Evolutionary conservation across 2,888 invertebrate genomes (phyloP).

Genomic region (Cephus pygmeus): DNA sequence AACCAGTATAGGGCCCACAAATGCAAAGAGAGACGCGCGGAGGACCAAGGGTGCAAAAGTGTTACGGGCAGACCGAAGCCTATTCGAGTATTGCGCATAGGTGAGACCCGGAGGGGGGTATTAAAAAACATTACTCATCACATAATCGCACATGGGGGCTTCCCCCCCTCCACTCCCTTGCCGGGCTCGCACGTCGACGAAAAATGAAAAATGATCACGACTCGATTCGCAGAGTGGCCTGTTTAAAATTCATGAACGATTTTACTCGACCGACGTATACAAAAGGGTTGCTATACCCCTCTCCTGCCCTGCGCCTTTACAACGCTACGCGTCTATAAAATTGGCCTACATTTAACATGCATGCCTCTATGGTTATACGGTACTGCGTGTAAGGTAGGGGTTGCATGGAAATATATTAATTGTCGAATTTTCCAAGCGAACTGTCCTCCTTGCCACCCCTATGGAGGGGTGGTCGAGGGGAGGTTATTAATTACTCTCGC

Average conservation of each 20-base stretch:
- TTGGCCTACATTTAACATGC: constrained; percentile 34
- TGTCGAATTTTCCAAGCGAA: constrained; percentile 55
- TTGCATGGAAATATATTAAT: constrained; percentile 53
- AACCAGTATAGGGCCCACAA: constrained; percentile 18
- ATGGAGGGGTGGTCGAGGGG: neutral
- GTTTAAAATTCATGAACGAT: constrained; percentile 66
- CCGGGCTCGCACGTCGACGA: constrained; percentile 38
- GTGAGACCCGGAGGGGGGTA: constrained; percentile 38
- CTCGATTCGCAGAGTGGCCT: constrained; percentile 54
- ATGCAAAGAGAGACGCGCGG: constrained; percentile 13
- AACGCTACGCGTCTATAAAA: constrained; percentile 16
- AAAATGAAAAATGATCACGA: constrained; percentile 64
- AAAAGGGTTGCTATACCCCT: constrained; percentile 7
- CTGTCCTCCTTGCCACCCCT: neutral
- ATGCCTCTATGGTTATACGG: neutral
- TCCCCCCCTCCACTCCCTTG: neutral
- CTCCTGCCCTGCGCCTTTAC: constrained; percentile 27
- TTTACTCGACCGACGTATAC: constrained; percentile 39
- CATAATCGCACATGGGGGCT: constrained; percentile 55
- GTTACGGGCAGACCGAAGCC: neutral
- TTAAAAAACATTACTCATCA: constrained; percentile 67
- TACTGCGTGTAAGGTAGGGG: constrained; percentile 4
- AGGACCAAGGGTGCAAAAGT: constrained; percentile 18
- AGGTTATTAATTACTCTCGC: neutral
- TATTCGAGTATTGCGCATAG: neutral